Evolutionary conservation across 1,140 invertebrate species (phyloP), one percentile per base, ranked within the genome.

Genomic region (Neoseiulus cucumeris): DNA sequence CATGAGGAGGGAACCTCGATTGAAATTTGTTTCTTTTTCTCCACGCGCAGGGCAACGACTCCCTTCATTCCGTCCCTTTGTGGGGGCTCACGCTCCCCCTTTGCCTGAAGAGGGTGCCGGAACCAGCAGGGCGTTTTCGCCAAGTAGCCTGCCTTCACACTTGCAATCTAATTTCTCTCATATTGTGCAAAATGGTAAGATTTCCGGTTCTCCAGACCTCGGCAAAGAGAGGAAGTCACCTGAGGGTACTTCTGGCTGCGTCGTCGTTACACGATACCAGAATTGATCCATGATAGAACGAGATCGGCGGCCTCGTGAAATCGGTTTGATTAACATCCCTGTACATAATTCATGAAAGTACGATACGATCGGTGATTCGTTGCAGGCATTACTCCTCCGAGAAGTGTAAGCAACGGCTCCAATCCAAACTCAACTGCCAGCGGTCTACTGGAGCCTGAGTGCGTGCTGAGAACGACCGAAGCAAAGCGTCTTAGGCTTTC

Each of bases 321-420:
- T n/a, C n/a, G n/a, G n/a, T n/a, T n/a, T n/a, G n/a, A n/a, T n/a
- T n/a, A n/a, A n/a, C n/a, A n/a, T n/a, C n/a, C n/a, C n/a, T n/a
- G n/a, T n/a, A n/a, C n/a, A n/a, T n/a, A n/a, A n/a, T n/a, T n/a
- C n/a, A n/a, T n/a, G n/a, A n/a, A n/a, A n/a, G n/a, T n/a, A n/a
- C n/a, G n/a, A n/a, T n/a, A 39, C 33, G 33, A 4, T 25, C 51
- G 5, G 12, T 59, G 9, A 2, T 20, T 25, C 12, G 25, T 59
- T 17, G 14, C 22, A 59, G 51, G 51, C 51, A 59, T 59, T 59
- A 59, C 51, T 59, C 51, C 51, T 17, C 51, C 51, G 51, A 33
- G 51, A 59, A 59, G 51, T 59, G 51, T 59, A 59, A 59, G 51
- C 51, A 59, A 59, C 51, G 51, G 25, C 51, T 59, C 51, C 51